Evolutionary conservation across 2,797 vertebrate species (phyloP), one percentile per base, ranked within the genome.

Genomic region (Australoheros facetus): DNA sequence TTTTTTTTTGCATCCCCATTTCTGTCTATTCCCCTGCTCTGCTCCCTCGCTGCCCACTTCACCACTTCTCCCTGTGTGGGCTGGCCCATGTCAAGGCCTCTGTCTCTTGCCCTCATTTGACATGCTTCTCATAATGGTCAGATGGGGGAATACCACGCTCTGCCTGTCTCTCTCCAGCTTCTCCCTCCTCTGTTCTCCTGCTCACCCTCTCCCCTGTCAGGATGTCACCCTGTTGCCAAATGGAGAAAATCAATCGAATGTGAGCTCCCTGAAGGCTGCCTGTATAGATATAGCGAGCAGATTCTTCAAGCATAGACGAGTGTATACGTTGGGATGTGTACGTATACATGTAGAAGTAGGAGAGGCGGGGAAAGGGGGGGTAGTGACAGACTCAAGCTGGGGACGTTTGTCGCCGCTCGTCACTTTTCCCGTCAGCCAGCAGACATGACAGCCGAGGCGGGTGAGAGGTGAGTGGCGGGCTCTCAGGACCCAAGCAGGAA

Each of bases 371-470:
- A 74, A 62, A 37, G 26, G 39, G 8, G 32, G 73, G 48, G 3
- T 78, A 69, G 82, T 94, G 93, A 94, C 93, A 94, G 92, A 94
- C 89, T 90, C 93, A 92, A 95, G 92, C 93, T 94, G 91, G 90
- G 93, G 93, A 94, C 77, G 76, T 92, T 93, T 95, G 94, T 94
- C 88, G 93, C 80, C 17, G 88, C 91, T 92, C 85, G 93, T 92
- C 90, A 91, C 93, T 93, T 94, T 95, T 85, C 89, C 90, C 88
- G 77, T 93, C 91, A 94, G 91, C 88, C 94, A 93, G 96, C 93
- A 94, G 96, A 97, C 94, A 96, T 97, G 96, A 95, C 95, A 95
- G 96, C 95, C 93, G 89, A 94, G 88, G 95, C 95, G 93, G 93
- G 95, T 91, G 95, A 95, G 96, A 93, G 96, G 96, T 92, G 94